phyloP scores from a whole-genome alignment of 2,888 invertebrate genomes.

The Frankliniella intonsa region DNA sequence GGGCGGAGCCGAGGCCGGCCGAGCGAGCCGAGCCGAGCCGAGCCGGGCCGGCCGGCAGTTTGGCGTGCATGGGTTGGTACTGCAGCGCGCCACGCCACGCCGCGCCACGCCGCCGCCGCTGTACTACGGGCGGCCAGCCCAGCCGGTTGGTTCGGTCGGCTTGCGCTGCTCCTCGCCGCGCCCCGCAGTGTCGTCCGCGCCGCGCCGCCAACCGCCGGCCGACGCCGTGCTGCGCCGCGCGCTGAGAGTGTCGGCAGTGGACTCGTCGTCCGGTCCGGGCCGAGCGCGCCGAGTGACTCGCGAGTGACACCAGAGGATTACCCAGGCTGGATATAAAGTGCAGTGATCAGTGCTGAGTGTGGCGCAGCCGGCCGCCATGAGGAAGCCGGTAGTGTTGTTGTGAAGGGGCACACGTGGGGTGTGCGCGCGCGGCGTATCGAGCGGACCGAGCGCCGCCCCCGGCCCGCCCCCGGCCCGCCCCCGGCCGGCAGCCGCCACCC shows the following conservation, averaged over 20 bases:
- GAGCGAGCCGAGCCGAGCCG: not conserved
- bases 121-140: not conserved
- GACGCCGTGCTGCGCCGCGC: not conserved
- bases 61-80: conserved; percentile 17
- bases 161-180: not conserved
- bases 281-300: not conserved
- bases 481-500: not conserved
- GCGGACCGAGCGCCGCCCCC: conserved; percentile 3
- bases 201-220: not conserved
- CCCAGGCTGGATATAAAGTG: too few relatives aligned
- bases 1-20: not conserved
- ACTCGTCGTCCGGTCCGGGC: not conserved
- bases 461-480: not conserved
- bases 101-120: not conserved
- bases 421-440: not conserved
- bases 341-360: not conserved
- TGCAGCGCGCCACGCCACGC: conserved; percentile 7
- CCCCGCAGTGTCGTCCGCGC: not conserved
- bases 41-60: not conserved
- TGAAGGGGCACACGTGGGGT: not conserved
- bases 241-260: too few relatives aligned
- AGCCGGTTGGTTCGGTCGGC: not conserved
- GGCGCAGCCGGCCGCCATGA: not conserved
- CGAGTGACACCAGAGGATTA: not conserved
- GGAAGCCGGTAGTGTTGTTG: not conserved